Conservation (phyloP, 2,113 vertebrate genomes). For the Chloebia gouldiae region DNA sequence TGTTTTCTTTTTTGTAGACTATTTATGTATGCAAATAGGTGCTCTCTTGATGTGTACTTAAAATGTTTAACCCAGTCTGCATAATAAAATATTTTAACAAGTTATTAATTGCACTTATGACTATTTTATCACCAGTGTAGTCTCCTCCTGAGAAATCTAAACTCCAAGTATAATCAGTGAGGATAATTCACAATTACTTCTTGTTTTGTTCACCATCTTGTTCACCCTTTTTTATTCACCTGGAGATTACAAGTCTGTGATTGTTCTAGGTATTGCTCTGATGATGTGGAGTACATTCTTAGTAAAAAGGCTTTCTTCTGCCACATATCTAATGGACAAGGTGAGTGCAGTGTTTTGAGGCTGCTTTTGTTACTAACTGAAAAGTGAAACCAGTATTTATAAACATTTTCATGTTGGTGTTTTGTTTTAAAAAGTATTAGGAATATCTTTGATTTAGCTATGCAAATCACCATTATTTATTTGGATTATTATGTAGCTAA, state of each 20-base stretch:
- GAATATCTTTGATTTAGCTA: background rate
- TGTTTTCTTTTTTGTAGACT: background rate
- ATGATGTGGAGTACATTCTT: slow-evolving; percentile 99
- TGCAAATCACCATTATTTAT: background rate
- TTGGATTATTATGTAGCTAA: background rate
- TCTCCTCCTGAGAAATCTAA: background rate
- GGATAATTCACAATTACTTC: background rate
- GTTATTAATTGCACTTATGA: background rate
- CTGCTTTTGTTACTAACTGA: background rate
- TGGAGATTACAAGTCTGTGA: background rate
- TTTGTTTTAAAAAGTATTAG: background rate
- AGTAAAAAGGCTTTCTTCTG: slow-evolving; percentile 92
- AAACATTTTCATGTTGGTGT: background rate
- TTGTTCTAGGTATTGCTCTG: slow-evolving; percentile 81
- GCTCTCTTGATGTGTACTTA: background rate
- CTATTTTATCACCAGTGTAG: background rate
- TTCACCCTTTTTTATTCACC: background rate
- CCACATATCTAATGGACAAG: slow-evolving; percentile 94
- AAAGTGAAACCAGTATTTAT: background rate
- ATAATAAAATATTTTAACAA: background rate
- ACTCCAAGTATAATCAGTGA: background rate
- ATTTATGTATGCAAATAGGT: background rate
- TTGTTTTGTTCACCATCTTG: background rate
- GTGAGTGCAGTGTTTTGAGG: slow-evolving; percentile 54
- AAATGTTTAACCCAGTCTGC: background rate